Base-by-base conservation (phyloP, 1,140 invertebrate genomes). In the Colletes gigas region DNA sequence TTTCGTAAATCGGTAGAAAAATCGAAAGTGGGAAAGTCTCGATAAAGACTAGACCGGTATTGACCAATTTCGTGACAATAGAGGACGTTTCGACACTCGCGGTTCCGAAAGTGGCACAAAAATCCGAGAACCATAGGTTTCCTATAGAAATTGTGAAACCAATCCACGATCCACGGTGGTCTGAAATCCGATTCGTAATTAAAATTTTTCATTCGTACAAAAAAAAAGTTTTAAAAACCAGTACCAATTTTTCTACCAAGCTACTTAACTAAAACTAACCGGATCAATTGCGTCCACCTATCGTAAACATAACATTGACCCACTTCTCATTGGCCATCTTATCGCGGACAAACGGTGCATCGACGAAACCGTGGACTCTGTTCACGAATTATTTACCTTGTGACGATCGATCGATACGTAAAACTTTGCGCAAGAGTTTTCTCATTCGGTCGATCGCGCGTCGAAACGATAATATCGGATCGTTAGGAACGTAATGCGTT, bases 61-160 rank as follows among this genome's bases (percentile, higher is more conserved):
- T 81, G 63, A 67, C 72, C 78, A 60, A 81, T 81, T 81, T 75
- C 55, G 55, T 57, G 78, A 72, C 78, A 81, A 75, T 76, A 76
- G 62, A 65, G 65, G 7, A 68, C 54, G 65, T 81, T 76, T 76
- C 78, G 73, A 76, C 72, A 76, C 55, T 60, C 66, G 57, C 55
- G 15, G 9, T 9, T 5, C 52, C 39, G 70, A 72, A 73, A 47
- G 70, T 57, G 21, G 52, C 62, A 73, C 69, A 62, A 47, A 47
- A 57, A 66, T 74, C 21, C 41, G 7, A 52, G 41, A 44, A 17
- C 1, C 59, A 44, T 52, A 7, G 5, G 21, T 10, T 47, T 65
- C 17, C 57, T 72, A 50, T 15, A 54, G 14, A 17, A 67, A 50
- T 80, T 66, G 21, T 14, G 41, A 39, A 65, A 79, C n/a, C n/a